phyloP scores from a whole-genome alignment of 2,113 vertebrate species.

The Lota lota region DNA sequence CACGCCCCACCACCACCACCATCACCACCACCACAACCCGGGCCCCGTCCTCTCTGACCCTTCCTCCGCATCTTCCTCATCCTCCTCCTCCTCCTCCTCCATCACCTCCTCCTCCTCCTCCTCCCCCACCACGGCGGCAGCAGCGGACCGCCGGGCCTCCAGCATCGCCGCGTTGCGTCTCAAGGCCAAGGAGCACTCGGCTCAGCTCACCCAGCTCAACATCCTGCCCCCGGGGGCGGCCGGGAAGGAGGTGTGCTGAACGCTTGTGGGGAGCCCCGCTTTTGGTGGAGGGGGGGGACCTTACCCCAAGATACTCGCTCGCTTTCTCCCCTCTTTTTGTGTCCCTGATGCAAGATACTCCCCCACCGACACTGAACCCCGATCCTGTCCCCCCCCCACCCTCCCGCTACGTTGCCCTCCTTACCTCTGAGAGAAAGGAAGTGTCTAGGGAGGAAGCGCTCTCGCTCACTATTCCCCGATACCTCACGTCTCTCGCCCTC shows the following conservation, averaged over 20 bases:
- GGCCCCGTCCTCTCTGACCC: conserved; percentile 75
- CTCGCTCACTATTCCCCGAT: background rate
- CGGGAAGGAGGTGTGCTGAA: conserved; percentile 98
- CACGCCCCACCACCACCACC: conserved; percentile 62
- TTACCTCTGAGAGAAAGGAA: no score
- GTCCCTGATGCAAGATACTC: no score
- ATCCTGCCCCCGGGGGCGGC: conserved; percentile 88
- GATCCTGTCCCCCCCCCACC: conserved; percentile 8
- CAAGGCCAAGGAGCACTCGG: conserved; percentile 96
- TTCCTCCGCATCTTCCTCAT: conserved; percentile 66
- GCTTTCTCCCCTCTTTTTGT: conserved; percentile 11
- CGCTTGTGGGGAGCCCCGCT: no score
- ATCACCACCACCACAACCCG: conserved; percentile 16
- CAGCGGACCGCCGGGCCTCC: conserved; percentile 90
- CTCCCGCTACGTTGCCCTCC: conserved; percentile 10
- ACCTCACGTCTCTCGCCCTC: background rate
- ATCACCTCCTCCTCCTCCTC: conserved; percentile 68
- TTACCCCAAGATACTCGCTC: no score
- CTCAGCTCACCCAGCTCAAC: conserved; percentile 97
- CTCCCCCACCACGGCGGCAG: conserved; percentile 68
- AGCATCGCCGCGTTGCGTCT: conserved; percentile 94
- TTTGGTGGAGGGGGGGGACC: conserved; percentile 32
- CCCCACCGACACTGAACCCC: background rate
- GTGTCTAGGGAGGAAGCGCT: no score
- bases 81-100: conserved; percentile 71